phyloP scores from a whole-genome alignment of 1,140 invertebrate genomes.

The Camponotus floridanus region DNA sequence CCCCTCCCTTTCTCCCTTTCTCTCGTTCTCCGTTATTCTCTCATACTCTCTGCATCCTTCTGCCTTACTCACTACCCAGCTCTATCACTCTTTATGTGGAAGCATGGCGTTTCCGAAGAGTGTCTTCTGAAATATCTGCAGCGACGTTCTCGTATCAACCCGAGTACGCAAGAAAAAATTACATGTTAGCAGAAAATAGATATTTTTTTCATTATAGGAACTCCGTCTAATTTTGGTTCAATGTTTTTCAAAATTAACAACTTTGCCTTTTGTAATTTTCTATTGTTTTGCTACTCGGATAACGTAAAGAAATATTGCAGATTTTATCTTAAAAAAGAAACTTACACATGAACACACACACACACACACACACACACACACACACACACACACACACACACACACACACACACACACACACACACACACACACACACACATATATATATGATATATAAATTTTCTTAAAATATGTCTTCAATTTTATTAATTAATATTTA shows the following conservation, averaged over 20 bases:
- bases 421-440: no score
- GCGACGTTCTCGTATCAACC: conserved; percentile 51
- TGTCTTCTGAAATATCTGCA: conserved; percentile 69
- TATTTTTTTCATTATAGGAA: neutral
- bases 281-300: neutral
- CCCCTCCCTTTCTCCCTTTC: neutral
- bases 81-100: conserved; percentile 66
- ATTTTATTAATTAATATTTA: no score
- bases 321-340: neutral
- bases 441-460: no score
- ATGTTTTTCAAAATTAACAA: neutral
- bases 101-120: conserved; percentile 79
- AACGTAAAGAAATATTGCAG: neutral
- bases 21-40: neutral
- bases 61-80: conserved; percentile 14
- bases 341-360: neutral
- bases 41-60: conserved; percentile 23
- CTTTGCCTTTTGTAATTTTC: neutral
- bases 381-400: no score
- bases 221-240: conserved; percentile 7
- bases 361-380: neutral
- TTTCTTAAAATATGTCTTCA: no score
- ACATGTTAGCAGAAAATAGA: neutral
- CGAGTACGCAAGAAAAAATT: conserved; percentile 16
- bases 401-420: no score